phyloP scores from a whole-genome alignment of 1,140 invertebrate species.

The Eurosta solidaginis region DNA sequence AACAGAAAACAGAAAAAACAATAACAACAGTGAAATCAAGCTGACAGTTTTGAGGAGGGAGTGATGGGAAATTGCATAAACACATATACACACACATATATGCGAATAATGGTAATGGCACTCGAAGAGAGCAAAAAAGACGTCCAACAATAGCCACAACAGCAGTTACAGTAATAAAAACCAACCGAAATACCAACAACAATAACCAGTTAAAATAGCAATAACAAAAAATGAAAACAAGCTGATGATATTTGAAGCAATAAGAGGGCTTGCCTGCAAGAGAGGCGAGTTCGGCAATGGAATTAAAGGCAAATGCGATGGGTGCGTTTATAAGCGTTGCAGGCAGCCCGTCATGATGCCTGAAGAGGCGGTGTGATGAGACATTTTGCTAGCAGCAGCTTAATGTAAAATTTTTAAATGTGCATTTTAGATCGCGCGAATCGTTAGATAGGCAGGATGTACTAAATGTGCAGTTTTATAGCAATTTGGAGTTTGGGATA shows the following conservation, averaged over 20 bases:
- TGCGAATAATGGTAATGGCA: neutral
- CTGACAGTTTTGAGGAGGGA: neutral
- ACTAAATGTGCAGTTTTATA: neutral
- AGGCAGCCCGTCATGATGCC: neutral
- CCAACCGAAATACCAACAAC: slow-evolving; percentile 41
- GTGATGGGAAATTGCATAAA: slow-evolving; percentile 3
- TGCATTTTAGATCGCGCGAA: neutral
- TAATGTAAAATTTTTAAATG: neutral
- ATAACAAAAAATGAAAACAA: neutral
- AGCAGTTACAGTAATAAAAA: slow-evolving; percentile 46
- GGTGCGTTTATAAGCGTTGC: neutral
- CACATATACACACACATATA: neutral
- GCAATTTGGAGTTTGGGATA: neutral
- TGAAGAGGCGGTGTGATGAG: neutral
- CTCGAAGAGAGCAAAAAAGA: neutral
- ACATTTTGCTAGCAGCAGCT: neutral
- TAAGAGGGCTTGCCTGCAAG: neutral
- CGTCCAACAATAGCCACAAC: slow-evolving; percentile 42
- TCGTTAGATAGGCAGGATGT: neutral
- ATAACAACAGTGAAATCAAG: neutral
- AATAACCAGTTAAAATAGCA: slow-evolving; percentile 8
- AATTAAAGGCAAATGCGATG: neutral
- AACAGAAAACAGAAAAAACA: neutral
- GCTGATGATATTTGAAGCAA: neutral
- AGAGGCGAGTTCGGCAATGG: neutral